These are phyloP conservation scores for Spinibarbus caldwelli DNA, from an alignment of 2,797 vertebrate species.

Conservation along the genomic window DNA sequence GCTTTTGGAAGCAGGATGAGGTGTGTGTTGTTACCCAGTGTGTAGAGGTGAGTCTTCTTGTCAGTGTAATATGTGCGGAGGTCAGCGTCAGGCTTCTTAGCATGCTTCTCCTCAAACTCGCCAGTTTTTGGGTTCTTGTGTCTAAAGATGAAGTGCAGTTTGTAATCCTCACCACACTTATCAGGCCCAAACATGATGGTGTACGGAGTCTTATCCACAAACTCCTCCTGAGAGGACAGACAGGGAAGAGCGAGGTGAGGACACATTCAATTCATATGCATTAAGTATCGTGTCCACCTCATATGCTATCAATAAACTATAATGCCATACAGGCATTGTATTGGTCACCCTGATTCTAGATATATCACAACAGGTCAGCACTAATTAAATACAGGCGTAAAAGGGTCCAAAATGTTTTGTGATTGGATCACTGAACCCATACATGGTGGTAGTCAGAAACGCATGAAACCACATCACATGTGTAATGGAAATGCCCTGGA, in stretches of 20 bases:
- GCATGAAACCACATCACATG: background rate
- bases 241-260: background rate
- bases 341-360: background rate
- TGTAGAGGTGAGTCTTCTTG: constrained; percentile 97
- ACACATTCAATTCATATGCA: background rate
- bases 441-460: background rate
- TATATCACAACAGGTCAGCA: background rate
- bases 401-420: background rate
- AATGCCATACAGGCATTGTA: background rate
- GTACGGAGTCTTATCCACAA: constrained; percentile 96
- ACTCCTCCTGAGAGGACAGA: constrained; percentile 82
- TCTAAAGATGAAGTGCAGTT: constrained; percentile 98
- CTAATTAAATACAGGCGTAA: background rate
- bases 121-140: constrained; percentile 96
- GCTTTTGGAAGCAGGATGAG: background rate
- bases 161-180: constrained; percentile 98
- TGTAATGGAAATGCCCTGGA: background rate
- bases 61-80: constrained; percentile 94
- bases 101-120: constrained; percentile 93
- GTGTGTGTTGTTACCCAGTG: constrained; percentile 78
- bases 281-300: background rate
- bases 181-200: constrained; percentile 99
- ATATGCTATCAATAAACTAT: background rate
- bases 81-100: constrained; percentile 92
- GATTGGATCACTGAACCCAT: background rate